phyloP scores from a whole-genome alignment of 1,140 invertebrate genomes.

The Plectrocnemia conspersa region DNA sequence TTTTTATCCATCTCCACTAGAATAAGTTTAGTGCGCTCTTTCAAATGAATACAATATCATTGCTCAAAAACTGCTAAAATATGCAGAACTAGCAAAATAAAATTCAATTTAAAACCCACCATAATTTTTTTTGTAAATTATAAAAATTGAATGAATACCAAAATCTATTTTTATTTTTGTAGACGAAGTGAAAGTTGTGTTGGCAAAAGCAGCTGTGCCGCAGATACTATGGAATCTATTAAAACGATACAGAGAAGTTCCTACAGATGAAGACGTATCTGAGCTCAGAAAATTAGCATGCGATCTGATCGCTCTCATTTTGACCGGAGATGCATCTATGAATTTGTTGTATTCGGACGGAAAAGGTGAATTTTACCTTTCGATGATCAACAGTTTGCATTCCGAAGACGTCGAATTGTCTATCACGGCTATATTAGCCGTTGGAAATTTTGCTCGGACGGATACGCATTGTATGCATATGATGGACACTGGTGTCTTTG shows the following conservation, averaged over 20 bases:
- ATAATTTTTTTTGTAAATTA: neutral
- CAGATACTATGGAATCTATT: slow-evolving; percentile 70
- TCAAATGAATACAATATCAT: too few relatives aligned
- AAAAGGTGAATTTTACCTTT: slow-evolving; percentile 64
- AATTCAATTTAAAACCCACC: too few relatives aligned
- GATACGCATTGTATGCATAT: slow-evolving; percentile 80
- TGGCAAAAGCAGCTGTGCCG: slow-evolving; percentile 71
- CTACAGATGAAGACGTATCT: slow-evolving; percentile 64
- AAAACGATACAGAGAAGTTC: slow-evolving; percentile 61
- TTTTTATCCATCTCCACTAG: too few relatives aligned
- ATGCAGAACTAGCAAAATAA: too few relatives aligned
- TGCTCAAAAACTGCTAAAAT: too few relatives aligned
- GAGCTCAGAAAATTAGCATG: slow-evolving; percentile 76
- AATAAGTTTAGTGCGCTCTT: too few relatives aligned
- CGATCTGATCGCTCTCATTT: slow-evolving; percentile 75
- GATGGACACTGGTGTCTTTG: slow-evolving; percentile 72
- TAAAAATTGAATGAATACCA: neutral
- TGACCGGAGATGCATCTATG: slow-evolving; percentile 88
- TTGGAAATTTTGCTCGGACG: slow-evolving; percentile 85
- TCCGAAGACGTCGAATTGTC: slow-evolving; percentile 68
- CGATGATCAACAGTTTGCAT: slow-evolving; percentile 72
- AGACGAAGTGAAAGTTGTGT: slow-evolving; percentile 71
- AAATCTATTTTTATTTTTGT: too few relatives aligned
- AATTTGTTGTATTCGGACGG: slow-evolving; percentile 68
- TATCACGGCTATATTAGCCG: slow-evolving; percentile 74